phyloP scores from a whole-genome alignment of 2,797 vertebrate species.

The Crax fasciolata region DNA sequence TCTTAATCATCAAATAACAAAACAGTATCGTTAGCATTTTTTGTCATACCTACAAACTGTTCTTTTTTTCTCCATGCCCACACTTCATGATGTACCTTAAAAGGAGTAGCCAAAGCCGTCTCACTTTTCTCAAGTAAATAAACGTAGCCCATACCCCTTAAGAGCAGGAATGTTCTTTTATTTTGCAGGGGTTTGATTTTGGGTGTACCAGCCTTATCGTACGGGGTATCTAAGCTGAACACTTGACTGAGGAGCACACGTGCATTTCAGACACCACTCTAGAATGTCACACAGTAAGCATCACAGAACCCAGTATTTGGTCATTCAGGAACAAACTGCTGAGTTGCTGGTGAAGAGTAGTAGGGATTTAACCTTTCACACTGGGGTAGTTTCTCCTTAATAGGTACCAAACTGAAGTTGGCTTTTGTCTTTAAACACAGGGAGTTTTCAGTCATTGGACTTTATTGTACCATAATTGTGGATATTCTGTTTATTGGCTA shows the following conservation, averaged over 20 bases:
- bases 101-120: background rate
- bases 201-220: background rate
- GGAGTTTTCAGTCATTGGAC: background rate
- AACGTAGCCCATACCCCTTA: background rate
- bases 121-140: background rate
- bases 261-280: background rate
- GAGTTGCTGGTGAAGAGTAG: background rate
- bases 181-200: background rate
- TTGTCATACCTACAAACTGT: background rate
- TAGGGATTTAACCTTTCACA: background rate
- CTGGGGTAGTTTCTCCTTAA: background rate
- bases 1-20: background rate
- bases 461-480: background rate
- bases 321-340: background rate
- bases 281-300: background rate
- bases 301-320: background rate
- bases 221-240: background rate
- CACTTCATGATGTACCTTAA: background rate
- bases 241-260: background rate
- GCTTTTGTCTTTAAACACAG: background rate
- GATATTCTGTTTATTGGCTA: conserved; percentile 26
- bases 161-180: background rate
- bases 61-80: background rate
- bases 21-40: background rate
- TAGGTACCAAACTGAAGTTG: background rate